These are phyloP conservation scores for Bimastos eiseni DNA, from an alignment of 2,888 invertebrate species.

Conservation along the genomic window DNA sequence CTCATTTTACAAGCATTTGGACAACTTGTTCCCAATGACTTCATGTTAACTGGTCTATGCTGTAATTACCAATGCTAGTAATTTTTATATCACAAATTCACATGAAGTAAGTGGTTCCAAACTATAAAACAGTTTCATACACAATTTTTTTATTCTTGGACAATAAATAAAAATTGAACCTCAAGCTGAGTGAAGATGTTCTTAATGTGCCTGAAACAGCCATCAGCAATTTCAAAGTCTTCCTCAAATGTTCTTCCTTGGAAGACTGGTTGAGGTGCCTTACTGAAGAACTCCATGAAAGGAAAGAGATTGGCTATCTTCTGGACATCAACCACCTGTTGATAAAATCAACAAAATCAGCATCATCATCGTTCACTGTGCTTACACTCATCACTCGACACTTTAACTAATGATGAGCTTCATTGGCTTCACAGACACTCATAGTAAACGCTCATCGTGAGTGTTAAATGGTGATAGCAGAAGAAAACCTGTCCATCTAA, in stretches of 20 bases:
- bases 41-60: no score
- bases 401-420: no score
- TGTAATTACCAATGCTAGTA: background rate
- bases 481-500: no score
- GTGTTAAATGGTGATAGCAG: no score
- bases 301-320: slow-evolving; percentile 76
- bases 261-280: slow-evolving; percentile 90
- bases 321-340: slow-evolving; percentile 41
- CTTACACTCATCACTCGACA: background rate
- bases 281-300: slow-evolving; percentile 87
- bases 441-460: no score
- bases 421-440: no score
- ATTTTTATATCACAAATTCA: background rate
- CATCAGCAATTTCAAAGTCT: slow-evolving; percentile 84
- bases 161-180: slow-evolving; percentile 48
- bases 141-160: background rate
- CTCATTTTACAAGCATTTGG: no score
- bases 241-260: slow-evolving; percentile 75
- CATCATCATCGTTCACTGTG: background rate
- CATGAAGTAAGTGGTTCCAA: background rate
- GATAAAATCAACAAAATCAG: background rate
- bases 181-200: slow-evolving; percentile 95
- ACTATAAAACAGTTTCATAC: no score
- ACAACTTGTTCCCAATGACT: no score
- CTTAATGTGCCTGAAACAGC: slow-evolving; percentile 90